Base-by-base conservation (phyloP, 2,888 invertebrate species). In the Hydrotaea diabolus region DNA sequence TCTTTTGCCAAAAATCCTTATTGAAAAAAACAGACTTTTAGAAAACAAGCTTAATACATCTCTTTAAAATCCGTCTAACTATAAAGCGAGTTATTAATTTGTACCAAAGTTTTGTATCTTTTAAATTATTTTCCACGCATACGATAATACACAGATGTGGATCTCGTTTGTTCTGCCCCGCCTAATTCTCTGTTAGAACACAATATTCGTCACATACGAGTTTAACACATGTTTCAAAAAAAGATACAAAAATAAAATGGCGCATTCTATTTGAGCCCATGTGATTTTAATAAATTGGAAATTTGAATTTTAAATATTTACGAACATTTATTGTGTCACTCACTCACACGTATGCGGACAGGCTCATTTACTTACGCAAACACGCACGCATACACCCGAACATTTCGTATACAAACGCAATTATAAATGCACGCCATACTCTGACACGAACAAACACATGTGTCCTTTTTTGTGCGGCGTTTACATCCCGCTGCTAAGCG, bases 211-310 rank as follows among this genome's bases (percentile, higher is more conserved):
- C 31, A 31, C 31, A 31, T 31, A 43, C 9, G 43, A n/a, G n/a
- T n/a, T n/a, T n/a, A n/a, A 9, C 9, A 43, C 43, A 31, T 31
- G 43, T 43, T 43, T 2, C 5, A 15, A 15, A 43, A 11, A 4
- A 43, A n/a, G 1, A n/a, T 49, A 4, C 2, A 2, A 49, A 15
- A 31, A 31, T 4, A 31, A 31, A 4, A 2, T 7, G 31, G 3
- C 31, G 7, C 55, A 21, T 21, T 9, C 23, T 4, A 55, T 55
- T 21, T 19, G 55, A 7, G 17, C 55, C 23, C 23, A 46, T 72
- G 72, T 62, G 49, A 78, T 72, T 64, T 72, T 72, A 72, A 72
- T 72, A 78, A 78, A 78, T 78, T 78, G 49, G 39, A 73, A 74
- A 69, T 80, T 80, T 74, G 43, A 80, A 74, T 57, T 57, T 80